Evolutionary conservation across 2,888 invertebrate species (phyloP).

Genomic region (Pecten maximus): DNA sequence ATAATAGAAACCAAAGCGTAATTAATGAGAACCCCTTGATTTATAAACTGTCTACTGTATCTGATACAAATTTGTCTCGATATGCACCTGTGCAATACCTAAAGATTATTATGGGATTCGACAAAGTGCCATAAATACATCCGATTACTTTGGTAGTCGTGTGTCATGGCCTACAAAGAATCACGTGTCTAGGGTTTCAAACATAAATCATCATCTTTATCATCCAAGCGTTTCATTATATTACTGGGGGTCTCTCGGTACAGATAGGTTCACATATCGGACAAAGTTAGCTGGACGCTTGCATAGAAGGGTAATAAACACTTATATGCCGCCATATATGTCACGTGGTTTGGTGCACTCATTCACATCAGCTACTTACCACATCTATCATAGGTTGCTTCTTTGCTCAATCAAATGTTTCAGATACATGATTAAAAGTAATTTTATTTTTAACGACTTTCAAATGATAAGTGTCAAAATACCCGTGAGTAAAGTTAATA

Average conservation of each 20-base stretch:
- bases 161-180: not conserved
- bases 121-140: not conserved
- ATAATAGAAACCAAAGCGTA: not conserved
- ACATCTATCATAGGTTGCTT: not conserved
- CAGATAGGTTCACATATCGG: constrained; percentile 14
- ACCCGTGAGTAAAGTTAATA: not conserved
- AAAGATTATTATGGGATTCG: not conserved
- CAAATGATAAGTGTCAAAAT: not conserved
- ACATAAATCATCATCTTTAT: constrained; percentile 23
- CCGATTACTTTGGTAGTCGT: not conserved
- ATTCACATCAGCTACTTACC: not conserved
- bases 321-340: not conserved
- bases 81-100: not conserved
- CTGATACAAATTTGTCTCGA: not conserved
- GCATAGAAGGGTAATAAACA: not conserved
- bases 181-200: not conserved
- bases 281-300: constrained; percentile 1
- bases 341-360: not conserved
- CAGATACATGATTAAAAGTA: not conserved
- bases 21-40: not conserved
- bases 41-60: not conserved
- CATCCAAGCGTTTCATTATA: constrained; percentile 9
- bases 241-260: not conserved
- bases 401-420: not conserved
- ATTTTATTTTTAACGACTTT: not conserved